Percentiles rank a stretch among this genome's conserved stretches.
Evolutionary conservation across 2,797 vertebrate genomes (phyloP).

Genomic region (Mus caroli): DNA sequence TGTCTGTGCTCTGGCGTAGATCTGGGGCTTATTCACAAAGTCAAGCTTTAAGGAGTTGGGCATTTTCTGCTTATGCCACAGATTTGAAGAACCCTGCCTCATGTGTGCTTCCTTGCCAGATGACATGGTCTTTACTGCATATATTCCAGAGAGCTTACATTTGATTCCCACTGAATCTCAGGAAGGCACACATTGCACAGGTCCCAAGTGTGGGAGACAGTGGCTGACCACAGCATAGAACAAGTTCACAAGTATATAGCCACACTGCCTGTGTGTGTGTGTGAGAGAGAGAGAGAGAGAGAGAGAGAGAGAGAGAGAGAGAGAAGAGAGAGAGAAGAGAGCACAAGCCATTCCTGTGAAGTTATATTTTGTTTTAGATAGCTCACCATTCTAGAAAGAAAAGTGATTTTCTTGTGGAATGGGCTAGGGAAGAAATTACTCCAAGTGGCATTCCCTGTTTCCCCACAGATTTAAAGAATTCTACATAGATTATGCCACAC

Average conservation of each 20-base stretch:
- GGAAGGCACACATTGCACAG: neutral
- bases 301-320: too few species aligned
- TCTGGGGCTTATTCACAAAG: neutral
- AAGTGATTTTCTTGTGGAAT: conserved; percentile 36
- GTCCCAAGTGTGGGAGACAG: neutral
- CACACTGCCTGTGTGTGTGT: neutral
- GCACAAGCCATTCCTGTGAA: neutral
- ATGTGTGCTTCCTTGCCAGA: neutral
- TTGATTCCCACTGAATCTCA: neutral
- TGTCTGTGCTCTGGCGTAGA: too few species aligned
- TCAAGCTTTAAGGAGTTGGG: neutral
- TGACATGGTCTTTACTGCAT: neutral
- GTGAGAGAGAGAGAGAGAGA: too few species aligned
- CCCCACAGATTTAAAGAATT: conserved; percentile 40
- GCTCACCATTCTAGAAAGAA: neutral
- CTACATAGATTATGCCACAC: neutral
- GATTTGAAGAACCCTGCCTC: neutral
- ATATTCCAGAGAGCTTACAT: neutral
- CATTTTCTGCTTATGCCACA: neutral
- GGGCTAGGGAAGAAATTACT: neutral
- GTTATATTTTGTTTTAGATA: neutral
- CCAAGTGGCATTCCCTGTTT: neutral
- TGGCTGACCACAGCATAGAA: neutral
- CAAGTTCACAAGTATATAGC: neutral
- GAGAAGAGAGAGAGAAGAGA: too few species aligned